These are phyloP conservation scores for Rhabdornis inornatus DNA, from an alignment of 2,113 vertebrate species.

Conservation along the genomic window DNA sequence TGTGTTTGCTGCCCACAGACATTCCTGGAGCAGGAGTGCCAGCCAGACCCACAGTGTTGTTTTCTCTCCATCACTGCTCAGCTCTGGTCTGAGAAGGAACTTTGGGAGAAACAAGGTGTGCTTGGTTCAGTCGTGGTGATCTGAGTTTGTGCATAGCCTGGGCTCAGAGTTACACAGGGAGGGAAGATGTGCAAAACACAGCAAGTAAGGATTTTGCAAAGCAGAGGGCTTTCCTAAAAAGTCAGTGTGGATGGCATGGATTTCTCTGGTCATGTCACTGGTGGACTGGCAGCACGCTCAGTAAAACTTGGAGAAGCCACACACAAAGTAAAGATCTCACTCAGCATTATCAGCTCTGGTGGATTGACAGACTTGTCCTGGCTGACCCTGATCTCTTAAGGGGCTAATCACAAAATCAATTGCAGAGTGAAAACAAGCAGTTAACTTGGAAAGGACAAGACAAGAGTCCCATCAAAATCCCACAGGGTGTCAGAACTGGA, in stretches of 20 bases:
- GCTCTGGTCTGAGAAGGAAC: background rate
- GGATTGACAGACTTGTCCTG: background rate
- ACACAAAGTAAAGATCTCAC: background rate
- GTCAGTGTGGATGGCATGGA: background rate
- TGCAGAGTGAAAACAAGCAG: background rate
- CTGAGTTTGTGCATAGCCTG: background rate
- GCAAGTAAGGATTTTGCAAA: background rate
- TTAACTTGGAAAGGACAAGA: background rate
- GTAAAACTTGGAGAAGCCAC: background rate
- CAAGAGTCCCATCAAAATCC: background rate
- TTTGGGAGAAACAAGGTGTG: background rate
- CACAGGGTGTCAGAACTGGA: background rate
- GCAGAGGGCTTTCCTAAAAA: background rate
- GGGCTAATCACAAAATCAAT: background rate
- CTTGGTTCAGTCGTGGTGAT: background rate
- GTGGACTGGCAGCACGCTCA: background rate
- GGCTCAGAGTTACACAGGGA: background rate
- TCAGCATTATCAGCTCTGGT: background rate
- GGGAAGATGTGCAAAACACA: background rate
- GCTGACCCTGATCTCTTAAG: background rate
- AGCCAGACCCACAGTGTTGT: accelerated
- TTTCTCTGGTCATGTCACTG: background rate
- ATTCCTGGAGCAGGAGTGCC: background rate
- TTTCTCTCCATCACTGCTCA: background rate
- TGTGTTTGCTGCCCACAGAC: background rate